Conservation (phyloP, 2,113 vertebrate genomes). For the Catharus bicknelli region DNA sequence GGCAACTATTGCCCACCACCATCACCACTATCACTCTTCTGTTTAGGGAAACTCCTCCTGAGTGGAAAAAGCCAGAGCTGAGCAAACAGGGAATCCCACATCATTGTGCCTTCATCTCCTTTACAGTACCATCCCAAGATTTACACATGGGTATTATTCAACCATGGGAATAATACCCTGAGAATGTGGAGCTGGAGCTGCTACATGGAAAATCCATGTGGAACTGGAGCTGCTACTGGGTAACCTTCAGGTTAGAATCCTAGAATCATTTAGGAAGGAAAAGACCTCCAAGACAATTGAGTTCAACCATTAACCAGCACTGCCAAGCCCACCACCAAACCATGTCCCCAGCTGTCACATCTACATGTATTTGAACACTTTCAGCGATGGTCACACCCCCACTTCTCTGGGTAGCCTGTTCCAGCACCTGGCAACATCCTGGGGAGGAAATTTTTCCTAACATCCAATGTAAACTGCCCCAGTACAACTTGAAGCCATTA, state of each 20-base stretch:
- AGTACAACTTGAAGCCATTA: neutral
- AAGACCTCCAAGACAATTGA: neutral
- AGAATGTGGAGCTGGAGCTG: neutral
- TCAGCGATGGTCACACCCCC: neutral
- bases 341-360: fast-evolving
- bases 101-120: neutral
- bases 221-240: neutral
- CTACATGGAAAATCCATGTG: too few relatives aligned
- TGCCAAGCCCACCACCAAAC: neutral
- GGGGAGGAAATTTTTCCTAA: neutral
- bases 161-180: neutral
- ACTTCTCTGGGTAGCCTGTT: neutral
- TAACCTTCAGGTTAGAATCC: neutral
- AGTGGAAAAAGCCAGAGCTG: conserved; percentile 7
- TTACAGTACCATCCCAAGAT: neutral
- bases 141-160: neutral
- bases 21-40: neutral
- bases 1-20: neutral
- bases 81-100: neutral
- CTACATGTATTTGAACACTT: neutral
- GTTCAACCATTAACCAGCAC: neutral
- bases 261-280: neutral
- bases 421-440: neutral
- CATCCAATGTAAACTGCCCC: neutral
- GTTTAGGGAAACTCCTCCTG: neutral